Evolutionary conservation across 2,888 invertebrate species (phyloP).

Genomic region (Caenorhabditis afra): DNA sequence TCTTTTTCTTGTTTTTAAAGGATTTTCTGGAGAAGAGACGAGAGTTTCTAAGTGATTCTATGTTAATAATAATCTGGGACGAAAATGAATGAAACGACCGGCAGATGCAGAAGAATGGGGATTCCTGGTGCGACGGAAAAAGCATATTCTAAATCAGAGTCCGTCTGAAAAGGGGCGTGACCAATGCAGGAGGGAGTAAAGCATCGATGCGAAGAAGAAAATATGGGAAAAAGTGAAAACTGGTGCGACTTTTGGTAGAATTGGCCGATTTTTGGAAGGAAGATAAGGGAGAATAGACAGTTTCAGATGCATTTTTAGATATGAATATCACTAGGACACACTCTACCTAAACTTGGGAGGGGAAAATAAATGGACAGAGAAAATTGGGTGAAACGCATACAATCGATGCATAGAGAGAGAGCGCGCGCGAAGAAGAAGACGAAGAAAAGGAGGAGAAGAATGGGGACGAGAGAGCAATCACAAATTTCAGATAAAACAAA

Average conservation of each 20-base stretch:
- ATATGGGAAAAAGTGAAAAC: slow-evolving; percentile 38
- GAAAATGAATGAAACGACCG: slow-evolving; percentile 31
- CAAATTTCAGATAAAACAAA: slow-evolving; percentile 53
- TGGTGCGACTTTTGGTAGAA: slow-evolving; percentile 39
- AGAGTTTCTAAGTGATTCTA: slow-evolving; percentile 25
- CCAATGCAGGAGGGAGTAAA: slow-evolving; percentile 30
- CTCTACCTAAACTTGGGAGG: slow-evolving; percentile 30
- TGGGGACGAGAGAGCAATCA: slow-evolving; percentile 18
- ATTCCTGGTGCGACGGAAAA: slow-evolving; percentile 2
- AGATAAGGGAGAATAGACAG: not conserved
- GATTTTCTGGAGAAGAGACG: not conserved
- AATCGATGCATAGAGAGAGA: slow-evolving; percentile 37
- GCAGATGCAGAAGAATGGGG: slow-evolving; percentile 52
- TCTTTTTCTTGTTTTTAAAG: slow-evolving; percentile 3
- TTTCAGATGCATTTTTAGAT: slow-evolving; percentile 33
- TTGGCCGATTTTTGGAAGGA: slow-evolving; percentile 29
- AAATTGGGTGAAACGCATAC: slow-evolving; percentile 27
- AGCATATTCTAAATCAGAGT: slow-evolving; percentile 5
- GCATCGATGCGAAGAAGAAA: slow-evolving; percentile 38
- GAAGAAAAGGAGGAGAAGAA: not conserved
- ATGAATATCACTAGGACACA: slow-evolving; percentile 38
- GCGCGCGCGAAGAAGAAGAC: not conserved
- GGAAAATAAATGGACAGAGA: slow-evolving; percentile 30
- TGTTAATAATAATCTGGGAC: slow-evolving; percentile 30
- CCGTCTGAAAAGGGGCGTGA: slow-evolving; percentile 22